Conservation (phyloP, 2,113 vertebrate genomes). For the Neopipo cinnamomea region DNA sequence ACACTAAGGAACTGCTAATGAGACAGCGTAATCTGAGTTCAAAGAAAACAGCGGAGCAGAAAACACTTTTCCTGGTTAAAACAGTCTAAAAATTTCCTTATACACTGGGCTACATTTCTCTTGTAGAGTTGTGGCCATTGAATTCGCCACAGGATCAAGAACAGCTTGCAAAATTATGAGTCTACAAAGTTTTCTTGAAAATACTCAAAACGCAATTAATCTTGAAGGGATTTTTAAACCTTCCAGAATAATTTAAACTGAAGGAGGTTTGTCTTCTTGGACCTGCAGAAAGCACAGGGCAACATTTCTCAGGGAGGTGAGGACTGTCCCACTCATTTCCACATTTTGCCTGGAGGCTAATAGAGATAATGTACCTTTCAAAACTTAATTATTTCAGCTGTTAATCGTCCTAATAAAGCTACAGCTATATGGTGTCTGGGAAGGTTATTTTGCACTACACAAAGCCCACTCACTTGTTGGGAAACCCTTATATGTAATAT, state of each 20-base stretch:
- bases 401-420: background rate
- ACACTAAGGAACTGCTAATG: slow-evolving; percentile 44
- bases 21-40: slow-evolving; percentile 44
- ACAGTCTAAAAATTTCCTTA: background rate
- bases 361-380: background rate
- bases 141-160: background rate
- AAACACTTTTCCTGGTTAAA: slow-evolving; percentile 19
- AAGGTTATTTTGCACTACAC: background rate
- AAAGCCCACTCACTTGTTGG: background rate
- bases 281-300: background rate
- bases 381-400: background rate
- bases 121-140: background rate
- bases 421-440: background rate
- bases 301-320: background rate
- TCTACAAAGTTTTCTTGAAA: background rate
- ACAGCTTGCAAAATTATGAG: background rate
- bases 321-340: background rate
- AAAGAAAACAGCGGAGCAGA: background rate
- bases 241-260: background rate
- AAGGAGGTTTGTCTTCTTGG: background rate
- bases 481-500: background rate
- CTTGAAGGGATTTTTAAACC: background rate
- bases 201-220: background rate
- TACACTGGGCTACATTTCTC: background rate
- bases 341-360: background rate